Percentiles rank a stretch among this genome's conserved stretches.
phyloP scores from a whole-genome alignment of 1,140 invertebrate genomes.

The Platyscapa corneri region DNA sequence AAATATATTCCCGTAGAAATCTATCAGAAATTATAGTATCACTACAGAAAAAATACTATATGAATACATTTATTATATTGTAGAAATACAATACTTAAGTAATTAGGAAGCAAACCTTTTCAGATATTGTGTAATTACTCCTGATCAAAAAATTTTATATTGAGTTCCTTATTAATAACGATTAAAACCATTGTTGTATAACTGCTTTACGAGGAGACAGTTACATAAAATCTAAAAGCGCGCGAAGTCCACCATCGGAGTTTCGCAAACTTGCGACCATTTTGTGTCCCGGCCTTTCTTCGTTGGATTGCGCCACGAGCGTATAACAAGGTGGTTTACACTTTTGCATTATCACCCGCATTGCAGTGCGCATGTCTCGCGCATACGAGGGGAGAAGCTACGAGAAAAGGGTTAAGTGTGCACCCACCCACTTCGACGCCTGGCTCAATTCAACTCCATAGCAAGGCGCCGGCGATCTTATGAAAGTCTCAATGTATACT shows the following conservation, averaged over 20 bases:
- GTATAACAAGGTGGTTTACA: slow-evolving; percentile 10
- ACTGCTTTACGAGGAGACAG: not conserved
- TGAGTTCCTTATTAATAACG: too few species aligned
- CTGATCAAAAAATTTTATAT: too few species aligned
- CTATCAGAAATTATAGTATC: too few species aligned
- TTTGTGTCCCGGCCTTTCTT: slow-evolving; percentile 17
- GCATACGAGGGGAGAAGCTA: not conserved
- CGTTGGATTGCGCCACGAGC: not conserved
- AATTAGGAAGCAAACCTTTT: too few species aligned
- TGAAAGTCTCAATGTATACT: not conserved
- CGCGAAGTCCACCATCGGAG: slow-evolving; percentile 32
- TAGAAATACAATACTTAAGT: too few species aligned
- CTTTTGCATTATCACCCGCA: slow-evolving; percentile 15
- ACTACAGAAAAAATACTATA: too few species aligned
- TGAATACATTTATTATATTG: too few species aligned
- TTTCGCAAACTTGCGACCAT: slow-evolving; percentile 29
- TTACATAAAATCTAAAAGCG: not conserved
- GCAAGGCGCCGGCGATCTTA: not conserved
- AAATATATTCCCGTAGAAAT: too few species aligned
- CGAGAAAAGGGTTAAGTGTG: slow-evolving; percentile 35
- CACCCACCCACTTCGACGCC: not conserved
- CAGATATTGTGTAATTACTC: too few species aligned
- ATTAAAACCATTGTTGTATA: too few species aligned
- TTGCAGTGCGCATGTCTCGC: slow-evolving; percentile 4
- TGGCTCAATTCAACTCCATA: not conserved